Evolutionary conservation across 2,797 vertebrate genomes (phyloP), one percentile per base, ranked within the genome.

Genomic region (Chromis chromis): DNA sequence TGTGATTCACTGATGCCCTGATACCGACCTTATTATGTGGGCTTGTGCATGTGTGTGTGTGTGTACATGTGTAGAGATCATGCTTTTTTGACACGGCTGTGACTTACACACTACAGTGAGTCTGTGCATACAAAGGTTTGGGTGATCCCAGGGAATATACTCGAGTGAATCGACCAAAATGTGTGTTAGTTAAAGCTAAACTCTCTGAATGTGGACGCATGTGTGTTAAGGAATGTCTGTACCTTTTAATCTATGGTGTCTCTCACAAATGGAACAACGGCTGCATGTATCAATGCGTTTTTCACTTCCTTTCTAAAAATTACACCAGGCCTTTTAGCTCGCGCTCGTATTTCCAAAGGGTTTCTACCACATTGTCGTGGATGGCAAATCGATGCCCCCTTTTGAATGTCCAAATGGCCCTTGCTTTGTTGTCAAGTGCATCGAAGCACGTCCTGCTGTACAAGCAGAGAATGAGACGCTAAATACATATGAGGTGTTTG

Each of bases 1-100:
- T 68, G 87, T 91, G 89, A 92, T 90, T 88, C 82, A 92, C 48
- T 72, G 74, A 76, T 79, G 86, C 62, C 74, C 88, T 27, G 65
- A 78, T 81, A 76, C 57, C 44, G 40, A 86, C 78, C 86, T 80
- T 78, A 76, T 74, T 58, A 70, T 60, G 48, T 55, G 50, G 67
- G 53, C 56, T 21, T 73, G 9, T 60, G 53, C 27, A 16, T 55
- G 53, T 16, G 24, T 74, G 10, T 55, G 44, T 33, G 59, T 49
- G 54, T 19, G 10, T 46, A 22, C 61, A 33, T 60, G 62, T 63
- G 65, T 39, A 27, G 36, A 27, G 40, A 53, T 16, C 1, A 19
- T 4, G 16, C 40, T 28, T 39, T 74, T 52, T 52, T 22, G 7
- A 65, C 66, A 27, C 36, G 22, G 39, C 27, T 36, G 58, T 55